Evolutionary conservation across 2,797 vertebrate species (phyloP).

Genomic region (Rallus crepitans): DNA sequence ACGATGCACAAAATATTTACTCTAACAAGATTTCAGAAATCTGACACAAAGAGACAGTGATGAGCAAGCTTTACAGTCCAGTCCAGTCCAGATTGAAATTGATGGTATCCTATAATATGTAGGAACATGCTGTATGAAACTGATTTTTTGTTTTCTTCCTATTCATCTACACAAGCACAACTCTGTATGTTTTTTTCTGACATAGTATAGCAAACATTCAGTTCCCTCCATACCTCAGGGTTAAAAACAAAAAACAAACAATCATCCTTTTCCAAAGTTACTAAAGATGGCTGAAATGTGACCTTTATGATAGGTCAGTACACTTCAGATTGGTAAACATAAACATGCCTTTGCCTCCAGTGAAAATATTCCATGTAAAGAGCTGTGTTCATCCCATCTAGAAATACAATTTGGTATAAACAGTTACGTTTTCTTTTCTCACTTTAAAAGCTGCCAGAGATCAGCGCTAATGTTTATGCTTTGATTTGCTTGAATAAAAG

Average conservation of each 20-base stretch:
- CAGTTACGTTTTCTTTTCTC: slow-evolving; percentile 1
- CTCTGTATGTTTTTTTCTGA: not conserved
- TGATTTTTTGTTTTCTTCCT: not conserved
- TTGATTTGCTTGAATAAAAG: not conserved
- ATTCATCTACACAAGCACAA: not conserved
- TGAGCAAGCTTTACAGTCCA: not conserved
- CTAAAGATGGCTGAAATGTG: not conserved
- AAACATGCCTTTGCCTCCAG: not conserved
- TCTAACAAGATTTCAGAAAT: not conserved
- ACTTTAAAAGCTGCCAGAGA: not conserved
- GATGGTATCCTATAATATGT: not conserved
- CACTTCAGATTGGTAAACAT: not conserved
- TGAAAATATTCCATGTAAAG: not conserved
- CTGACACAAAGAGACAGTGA: not conserved
- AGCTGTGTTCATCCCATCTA: not conserved
- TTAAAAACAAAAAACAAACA: not conserved
- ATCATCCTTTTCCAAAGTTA: not conserved
- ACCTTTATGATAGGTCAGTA: not conserved
- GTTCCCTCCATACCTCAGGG: not conserved
- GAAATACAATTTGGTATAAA: not conserved
- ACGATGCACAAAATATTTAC: not conserved
- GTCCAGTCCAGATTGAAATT: not conserved
- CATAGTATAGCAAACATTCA: not conserved
- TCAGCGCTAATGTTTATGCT: not conserved
- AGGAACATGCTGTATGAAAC: not conserved